A percentile compares a stretch with the other conserved stretches of the same genome.
Conservation (phyloP, 2,797 vertebrate genomes). For the Dendrocincla fuliginosa region DNA sequence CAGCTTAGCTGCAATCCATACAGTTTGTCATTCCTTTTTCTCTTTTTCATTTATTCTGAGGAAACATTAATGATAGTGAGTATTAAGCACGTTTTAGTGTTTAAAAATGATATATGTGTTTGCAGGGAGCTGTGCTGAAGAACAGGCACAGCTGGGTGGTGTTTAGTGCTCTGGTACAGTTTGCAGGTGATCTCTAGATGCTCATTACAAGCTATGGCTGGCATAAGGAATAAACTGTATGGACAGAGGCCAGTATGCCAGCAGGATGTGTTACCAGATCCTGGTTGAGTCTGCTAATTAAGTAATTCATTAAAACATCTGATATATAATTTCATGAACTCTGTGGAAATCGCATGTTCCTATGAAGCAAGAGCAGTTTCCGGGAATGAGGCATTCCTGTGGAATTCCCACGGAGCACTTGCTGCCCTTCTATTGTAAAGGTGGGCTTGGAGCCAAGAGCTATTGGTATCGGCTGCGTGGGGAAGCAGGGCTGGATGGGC, state of each 20-base stretch:
- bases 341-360: not conserved
- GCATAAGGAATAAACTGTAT: fast-evolving
- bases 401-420: not conserved
- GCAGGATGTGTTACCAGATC: not conserved
- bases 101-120: not conserved
- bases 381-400: not conserved
- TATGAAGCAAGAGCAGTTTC: not conserved
- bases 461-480: fast-evolving
- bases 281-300: not conserved
- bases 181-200: not conserved
- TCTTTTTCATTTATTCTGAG: not conserved
- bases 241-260: not conserved
- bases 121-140: not conserved
- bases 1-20: not conserved
- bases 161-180: not conserved
- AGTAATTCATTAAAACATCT: not conserved
- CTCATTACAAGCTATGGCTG: not conserved
- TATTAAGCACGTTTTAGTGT: not conserved
- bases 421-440: not conserved
- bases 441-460: not conserved
- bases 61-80: not conserved
- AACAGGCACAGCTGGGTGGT: not conserved
- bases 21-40: not conserved
- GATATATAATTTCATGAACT: not conserved
- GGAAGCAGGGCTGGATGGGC: not conserved